Evolutionary conservation across 2,113 vertebrate genomes (phyloP), one percentile per base, ranked within the genome.

Genomic region (Himantopus leucocephalus): DNA sequence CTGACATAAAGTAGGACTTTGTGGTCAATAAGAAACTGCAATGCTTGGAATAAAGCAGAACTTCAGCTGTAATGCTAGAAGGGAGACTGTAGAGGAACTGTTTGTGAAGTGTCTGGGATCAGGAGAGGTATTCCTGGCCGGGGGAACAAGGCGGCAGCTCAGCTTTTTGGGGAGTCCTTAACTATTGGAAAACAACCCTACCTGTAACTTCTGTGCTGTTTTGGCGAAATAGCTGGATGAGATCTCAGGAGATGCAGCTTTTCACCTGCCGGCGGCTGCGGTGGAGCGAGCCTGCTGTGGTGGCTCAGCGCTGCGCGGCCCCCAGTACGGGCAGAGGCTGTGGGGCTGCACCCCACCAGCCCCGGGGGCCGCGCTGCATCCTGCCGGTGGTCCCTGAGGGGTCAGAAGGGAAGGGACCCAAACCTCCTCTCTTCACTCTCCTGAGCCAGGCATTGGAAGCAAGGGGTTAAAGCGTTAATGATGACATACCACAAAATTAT

Each of bases 241-340:
- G 12, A 18, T 41, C 37, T 21, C 9, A 18, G 18, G 27, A 21
- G 37, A 64, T 6, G 37, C 62, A 64, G 27, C 37, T 64, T 39
- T 30, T 41, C 37, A 29, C 37, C 62, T 14, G 37, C 37, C 17
- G 9, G 27, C 17, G 9, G 27, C 27, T 39, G 11, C 13, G 59
- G 48, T 16, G 64, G 21, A 29, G 14, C 1, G 26, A 64, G 53
- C n/a, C 41, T 11, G 30, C 30, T 2, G 8, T 5, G 1, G 23
- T 24, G 14, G 21, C 39, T 48, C 20, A 2, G 27, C 1, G 1
- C 34, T 19, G 45, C 37, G 34, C 4, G 39, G 32, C 3, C 12
- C 23, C 8, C 0, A 0, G 7, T 10, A 4, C 4, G 21, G 91
- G 56, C n/a, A 20, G 41, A 7, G 48, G 47, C 24, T 22, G 56